Base-by-base conservation (phyloP, 2,113 vertebrate species). In the Anoura caudifer region DNA sequence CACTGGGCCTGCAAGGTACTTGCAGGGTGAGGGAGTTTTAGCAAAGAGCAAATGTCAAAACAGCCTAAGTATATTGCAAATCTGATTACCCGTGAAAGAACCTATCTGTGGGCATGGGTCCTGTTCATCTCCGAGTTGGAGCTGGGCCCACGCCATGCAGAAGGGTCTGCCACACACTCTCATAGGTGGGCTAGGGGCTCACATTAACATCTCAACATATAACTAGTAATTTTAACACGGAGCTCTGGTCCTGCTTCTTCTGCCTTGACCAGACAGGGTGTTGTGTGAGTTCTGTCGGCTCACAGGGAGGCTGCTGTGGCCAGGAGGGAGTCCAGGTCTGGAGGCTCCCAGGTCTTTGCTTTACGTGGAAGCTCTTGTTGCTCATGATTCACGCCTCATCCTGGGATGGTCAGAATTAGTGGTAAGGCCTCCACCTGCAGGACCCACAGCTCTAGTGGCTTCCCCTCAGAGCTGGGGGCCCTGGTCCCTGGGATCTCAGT, bases 201-300 rank as follows among this genome's bases (percentile, higher is more conserved):
- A 10, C 12, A 9, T 10, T 19, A 36, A n/a, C 63, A 5, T 31
- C 26, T 16, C 31, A 38, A 33, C 36, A 8, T 26, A 4, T 54
- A 16, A n/a, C 47, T 20, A 19, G 17, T 79, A 36, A 20, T 3
- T 38, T 24, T 14, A 22, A 79, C 61, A 11, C 3, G 3, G 91
- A 93, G 36, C 1, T 31, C 0, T 0, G 20, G 31, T 36, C 56
- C 41, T 63, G 33, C 87, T 36, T 12, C 11, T 26, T 63, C 43
- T 38, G n/a, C 17, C 12, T 47, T 9, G 15, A 31, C 22, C 6
- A 24, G 14, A 33, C 33, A 15, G 0, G 33, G 72, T 3, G 2
- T 1, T 43, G 0, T 0, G 4, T 54, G 77, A 9, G 70, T 3
- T 33, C 9, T 1, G 1, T 20, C 20, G 7, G 75, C 33, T 3